phyloP scores from a whole-genome alignment of 2,113 vertebrate genomes.

The Irena cyanogastra region DNA sequence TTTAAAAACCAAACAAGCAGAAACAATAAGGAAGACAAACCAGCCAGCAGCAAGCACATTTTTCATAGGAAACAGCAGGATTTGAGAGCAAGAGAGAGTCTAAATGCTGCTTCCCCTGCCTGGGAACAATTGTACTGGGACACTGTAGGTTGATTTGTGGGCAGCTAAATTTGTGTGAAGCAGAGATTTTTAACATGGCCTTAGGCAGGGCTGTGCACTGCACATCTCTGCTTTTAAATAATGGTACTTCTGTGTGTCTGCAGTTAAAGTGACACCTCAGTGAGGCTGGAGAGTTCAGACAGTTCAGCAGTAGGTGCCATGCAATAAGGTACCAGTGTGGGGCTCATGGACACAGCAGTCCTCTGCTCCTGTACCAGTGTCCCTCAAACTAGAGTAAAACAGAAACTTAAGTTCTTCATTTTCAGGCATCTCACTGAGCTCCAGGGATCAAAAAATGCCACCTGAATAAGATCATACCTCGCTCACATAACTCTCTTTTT shows the following conservation, averaged over 20 bases:
- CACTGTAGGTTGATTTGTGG: not conserved
- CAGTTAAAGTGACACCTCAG: not conserved
- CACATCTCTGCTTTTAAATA: not conserved
- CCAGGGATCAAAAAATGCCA: not conserved
- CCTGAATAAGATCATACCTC: not conserved
- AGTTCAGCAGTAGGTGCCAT: not conserved
- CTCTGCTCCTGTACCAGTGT: not conserved
- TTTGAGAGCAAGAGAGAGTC: not conserved
- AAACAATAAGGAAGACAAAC: conserved; percentile 35
- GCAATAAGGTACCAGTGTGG: not conserved
- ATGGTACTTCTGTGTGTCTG: not conserved
- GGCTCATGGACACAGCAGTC: not conserved
- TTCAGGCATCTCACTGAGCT: not conserved
- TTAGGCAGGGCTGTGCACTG: not conserved
- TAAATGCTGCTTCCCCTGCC: not conserved
- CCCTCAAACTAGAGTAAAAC: not conserved
- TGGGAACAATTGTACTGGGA: accelerated
- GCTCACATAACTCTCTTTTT: not conserved
- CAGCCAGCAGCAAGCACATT: not conserved
- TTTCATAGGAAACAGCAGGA: not conserved
- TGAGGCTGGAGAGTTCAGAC: not conserved
- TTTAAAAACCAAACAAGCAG: not conserved
- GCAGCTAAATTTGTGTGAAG: not conserved
- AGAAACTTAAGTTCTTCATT: not conserved
- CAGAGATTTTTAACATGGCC: not conserved